A percentile compares a stretch with the other conserved stretches of the same genome.
Conservation (phyloP, 2,113 vertebrate species). For the Gasterosteus nipponicus region DNA sequence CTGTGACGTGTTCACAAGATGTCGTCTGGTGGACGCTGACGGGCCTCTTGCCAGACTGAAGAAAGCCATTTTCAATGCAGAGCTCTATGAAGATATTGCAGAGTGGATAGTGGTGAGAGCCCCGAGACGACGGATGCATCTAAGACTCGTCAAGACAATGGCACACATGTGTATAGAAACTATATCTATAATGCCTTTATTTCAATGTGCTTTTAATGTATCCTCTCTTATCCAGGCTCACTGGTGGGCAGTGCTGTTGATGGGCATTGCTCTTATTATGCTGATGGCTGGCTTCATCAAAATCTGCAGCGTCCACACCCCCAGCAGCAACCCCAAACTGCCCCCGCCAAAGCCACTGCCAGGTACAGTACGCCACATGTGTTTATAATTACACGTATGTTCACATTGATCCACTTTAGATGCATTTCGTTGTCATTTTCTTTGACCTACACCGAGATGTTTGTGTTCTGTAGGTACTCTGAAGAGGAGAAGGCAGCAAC, state of each 20-base stretch:
- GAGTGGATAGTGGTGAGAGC: conserved; percentile 96
- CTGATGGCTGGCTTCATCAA: conserved; percentile 99
- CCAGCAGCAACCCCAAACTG: conserved; percentile 97
- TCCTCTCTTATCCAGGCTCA: conserved; percentile 82
- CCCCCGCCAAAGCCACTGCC: conserved; percentile 94
- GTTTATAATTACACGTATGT: neutral
- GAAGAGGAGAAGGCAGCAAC: conserved; percentile 89
- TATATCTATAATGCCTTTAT: neutral
- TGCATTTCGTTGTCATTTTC: neutral
- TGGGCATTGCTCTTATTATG: conserved; percentile 98
- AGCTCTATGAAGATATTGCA: conserved; percentile 95
- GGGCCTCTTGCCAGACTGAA: conserved; percentile 95
- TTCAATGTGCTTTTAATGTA: neutral
- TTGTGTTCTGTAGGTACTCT: conserved; percentile 85
- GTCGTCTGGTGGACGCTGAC: conserved; percentile 95
- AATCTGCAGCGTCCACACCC: conserved; percentile 98
- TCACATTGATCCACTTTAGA: neutral
- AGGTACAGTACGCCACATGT: conserved; percentile 78
- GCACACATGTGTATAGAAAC: neutral
- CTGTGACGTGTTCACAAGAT: conserved; percentile 97
- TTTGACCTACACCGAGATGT: conserved; percentile 2
- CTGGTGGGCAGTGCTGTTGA: conserved; percentile 98
- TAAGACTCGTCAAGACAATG: neutral
- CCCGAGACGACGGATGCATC: neutral
- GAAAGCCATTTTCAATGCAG: conserved; percentile 96